phyloP scores from a whole-genome alignment of 2,113 vertebrate species.

The Oceanodroma tethys region DNA sequence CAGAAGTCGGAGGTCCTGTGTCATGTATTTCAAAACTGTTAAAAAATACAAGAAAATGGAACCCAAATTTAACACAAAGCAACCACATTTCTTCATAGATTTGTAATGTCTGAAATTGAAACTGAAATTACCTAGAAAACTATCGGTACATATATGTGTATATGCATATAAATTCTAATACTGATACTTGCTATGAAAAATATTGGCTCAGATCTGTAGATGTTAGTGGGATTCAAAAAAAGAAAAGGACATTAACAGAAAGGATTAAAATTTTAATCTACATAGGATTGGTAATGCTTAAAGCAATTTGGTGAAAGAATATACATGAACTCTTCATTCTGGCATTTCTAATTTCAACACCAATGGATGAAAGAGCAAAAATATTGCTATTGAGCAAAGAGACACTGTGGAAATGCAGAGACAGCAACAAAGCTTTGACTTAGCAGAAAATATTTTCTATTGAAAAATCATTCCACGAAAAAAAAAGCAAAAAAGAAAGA shows the following conservation, averaged over 20 bases:
- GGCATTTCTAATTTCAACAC: background rate
- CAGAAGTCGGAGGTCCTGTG: fast-evolving
- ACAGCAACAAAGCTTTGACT: background rate
- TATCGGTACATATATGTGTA: fast-evolving
- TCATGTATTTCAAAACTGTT: fast-evolving
- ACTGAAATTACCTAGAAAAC: background rate
- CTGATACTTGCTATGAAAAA: background rate
- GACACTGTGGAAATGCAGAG: background rate
- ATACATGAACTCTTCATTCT: background rate
- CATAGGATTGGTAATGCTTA: background rate
- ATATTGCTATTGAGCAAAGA: background rate
- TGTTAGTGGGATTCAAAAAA: too few relatives aligned
- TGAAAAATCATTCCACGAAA: background rate
- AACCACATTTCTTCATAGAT: too few relatives aligned
- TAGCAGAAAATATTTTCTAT: background rate
- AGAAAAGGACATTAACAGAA: too few relatives aligned
- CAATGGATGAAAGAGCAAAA: background rate
- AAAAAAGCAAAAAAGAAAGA: too few relatives aligned
- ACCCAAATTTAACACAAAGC: background rate
- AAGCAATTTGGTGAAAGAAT: background rate
- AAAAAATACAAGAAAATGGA: fast-evolving
- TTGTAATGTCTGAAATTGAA: background rate
- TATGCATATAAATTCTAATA: fast-evolving
- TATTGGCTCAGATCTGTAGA: fast-evolving
- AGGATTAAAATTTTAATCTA: background rate